phyloP scores from a whole-genome alignment of 2,797 vertebrate genomes.

The Siniperca scherzeri region DNA sequence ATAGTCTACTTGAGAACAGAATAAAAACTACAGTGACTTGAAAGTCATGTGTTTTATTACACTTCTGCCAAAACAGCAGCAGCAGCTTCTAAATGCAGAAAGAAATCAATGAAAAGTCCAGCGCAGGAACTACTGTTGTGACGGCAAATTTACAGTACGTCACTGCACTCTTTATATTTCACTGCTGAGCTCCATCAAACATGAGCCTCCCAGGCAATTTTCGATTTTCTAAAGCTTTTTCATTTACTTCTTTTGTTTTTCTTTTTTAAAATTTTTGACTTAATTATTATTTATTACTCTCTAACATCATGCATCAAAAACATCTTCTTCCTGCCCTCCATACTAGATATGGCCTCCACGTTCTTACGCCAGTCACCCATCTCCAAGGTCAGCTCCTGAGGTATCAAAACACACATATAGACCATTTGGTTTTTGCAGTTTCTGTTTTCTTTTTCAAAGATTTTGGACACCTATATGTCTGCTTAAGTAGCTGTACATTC shows the following conservation, averaged over 20 bases:
- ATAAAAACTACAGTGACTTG: constrained; percentile 7
- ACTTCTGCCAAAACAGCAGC: neutral
- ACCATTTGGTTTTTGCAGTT: neutral
- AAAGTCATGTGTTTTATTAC: neutral
- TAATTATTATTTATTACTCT: neutral
- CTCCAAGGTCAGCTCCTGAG: constrained; percentile 78
- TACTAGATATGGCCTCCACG: constrained; percentile 85
- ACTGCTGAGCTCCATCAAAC: neutral
- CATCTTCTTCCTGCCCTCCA: constrained; percentile 87
- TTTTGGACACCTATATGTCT: neutral
- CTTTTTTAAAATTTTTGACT: neutral
- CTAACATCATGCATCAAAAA: constrained; percentile 68
- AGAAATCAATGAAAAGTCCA: no score
- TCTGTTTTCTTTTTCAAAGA: neutral
- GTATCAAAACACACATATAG: constrained; percentile 7
- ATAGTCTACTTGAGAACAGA: constrained; percentile 5
- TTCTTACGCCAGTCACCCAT: constrained; percentile 87
- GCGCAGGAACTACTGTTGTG: neutral
- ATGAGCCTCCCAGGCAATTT: neutral
- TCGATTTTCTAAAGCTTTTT: neutral
- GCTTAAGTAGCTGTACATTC: constrained; percentile 67
- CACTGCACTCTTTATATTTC: neutral
- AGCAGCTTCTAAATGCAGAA: no score
- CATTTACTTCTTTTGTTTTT: neutral
- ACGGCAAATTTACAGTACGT: neutral